These are phyloP conservation scores for Artemia franciscana DNA, from an alignment of 1,140 invertebrate genomes.

Conservation along the genomic window DNA sequence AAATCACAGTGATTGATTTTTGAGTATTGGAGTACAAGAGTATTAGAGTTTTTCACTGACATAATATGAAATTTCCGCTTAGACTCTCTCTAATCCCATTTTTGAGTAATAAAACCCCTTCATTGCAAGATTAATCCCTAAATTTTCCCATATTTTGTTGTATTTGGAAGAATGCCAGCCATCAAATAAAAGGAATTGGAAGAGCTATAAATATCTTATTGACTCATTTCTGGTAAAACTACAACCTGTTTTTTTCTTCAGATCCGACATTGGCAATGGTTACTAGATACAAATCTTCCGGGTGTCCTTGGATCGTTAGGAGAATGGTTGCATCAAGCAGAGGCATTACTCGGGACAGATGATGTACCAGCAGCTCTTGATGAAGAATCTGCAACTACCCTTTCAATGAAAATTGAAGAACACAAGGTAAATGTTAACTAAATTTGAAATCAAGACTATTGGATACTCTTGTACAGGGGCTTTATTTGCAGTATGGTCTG, in stretches of 20 bases:
- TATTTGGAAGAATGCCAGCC: no score
- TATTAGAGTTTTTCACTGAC: no score
- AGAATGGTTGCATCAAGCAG: constrained; percentile 68
- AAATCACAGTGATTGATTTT: no score
- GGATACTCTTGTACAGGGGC: no score
- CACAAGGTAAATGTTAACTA: constrained; percentile 33
- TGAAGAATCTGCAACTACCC: constrained; percentile 59
- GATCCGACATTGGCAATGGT: constrained; percentile 58
- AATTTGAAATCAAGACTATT: no score
- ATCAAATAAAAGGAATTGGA: background rate
- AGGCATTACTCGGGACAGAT: constrained; percentile 47
- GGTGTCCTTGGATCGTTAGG: constrained; percentile 58
- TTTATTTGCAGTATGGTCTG: no score
- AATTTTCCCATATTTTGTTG: no score
- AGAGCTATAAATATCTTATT: background rate
- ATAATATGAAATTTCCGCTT: no score
- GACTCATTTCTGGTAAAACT: constrained; percentile 3
- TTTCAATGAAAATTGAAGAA: constrained; percentile 64
- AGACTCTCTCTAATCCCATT: no score
- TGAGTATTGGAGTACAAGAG: no score
- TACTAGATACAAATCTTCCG: constrained; percentile 54
- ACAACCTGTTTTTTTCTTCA: constrained; percentile 24
- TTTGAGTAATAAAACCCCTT: no score
- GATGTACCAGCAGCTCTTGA: constrained; percentile 55
- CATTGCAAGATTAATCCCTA: no score